Percentiles rank a stretch among this genome's conserved stretches.
phyloP scores from a whole-genome alignment of 2,797 vertebrate species.

The Myotis planiceps region DNA sequence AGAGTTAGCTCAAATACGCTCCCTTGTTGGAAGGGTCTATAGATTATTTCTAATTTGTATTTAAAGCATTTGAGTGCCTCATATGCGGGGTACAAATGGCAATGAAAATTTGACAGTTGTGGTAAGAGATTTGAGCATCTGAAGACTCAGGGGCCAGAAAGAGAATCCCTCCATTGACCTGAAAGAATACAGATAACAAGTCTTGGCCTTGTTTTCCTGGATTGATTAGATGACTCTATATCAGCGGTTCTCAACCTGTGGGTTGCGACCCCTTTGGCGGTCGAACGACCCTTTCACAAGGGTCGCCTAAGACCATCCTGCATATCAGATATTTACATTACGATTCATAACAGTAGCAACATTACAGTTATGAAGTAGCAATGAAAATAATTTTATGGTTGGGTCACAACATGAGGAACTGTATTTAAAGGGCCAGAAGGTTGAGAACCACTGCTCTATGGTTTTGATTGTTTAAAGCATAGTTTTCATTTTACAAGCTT shows the following conservation, averaged over 20 bases:
- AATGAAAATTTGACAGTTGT: not conserved
- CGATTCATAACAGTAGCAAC: too few relatives aligned
- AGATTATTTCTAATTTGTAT: not conserved
- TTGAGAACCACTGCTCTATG: too few relatives aligned
- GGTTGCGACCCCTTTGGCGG: too few relatives aligned
- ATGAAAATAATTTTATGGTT: too few relatives aligned
- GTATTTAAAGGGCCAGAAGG: too few relatives aligned
- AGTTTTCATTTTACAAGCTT: conserved; percentile 13
- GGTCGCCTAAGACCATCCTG: too few relatives aligned
- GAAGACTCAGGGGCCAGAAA: not conserved
- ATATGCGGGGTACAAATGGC: not conserved
- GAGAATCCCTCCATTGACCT: not conserved
- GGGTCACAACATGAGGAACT: too few relatives aligned
- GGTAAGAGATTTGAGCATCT: not conserved
- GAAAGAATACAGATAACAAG: not conserved
- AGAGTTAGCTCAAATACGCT: not conserved
- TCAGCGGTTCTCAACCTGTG: too few relatives aligned
- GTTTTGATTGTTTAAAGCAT: not conserved
- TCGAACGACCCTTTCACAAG: too few relatives aligned
- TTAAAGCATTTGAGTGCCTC: not conserved
- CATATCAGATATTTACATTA: too few relatives aligned
- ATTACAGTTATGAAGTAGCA: too few relatives aligned
- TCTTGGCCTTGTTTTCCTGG: not conserved
- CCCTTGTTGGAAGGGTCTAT: not conserved
- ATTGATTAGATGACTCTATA: not conserved